Base-by-base conservation (phyloP, 2,888 invertebrate genomes). In the Endomychus coccineus region DNA sequence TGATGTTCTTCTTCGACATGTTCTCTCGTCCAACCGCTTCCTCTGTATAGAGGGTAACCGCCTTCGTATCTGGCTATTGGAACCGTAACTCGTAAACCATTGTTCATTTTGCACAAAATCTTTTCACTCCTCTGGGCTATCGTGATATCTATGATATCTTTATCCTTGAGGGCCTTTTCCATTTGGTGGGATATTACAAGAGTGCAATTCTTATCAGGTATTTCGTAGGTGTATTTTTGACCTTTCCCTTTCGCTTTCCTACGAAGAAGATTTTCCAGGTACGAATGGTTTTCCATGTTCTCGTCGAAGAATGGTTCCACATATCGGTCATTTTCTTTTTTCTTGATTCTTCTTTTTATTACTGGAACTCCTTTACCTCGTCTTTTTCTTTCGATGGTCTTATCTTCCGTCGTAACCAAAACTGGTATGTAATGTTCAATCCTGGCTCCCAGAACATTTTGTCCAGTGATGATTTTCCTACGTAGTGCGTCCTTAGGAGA, bases 401-500 rank as follows among this genome's bases (percentile, higher is more conserved):
- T 58, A 30, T 62, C 59, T 39, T 61, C 58, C 27, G 59, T 58
- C 2, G 54, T 71, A 43, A 81, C 71, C 43, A 81, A 65, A 41
- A 83, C 82, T 55, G 83, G 83, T 68, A 83, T 83, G 72, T 82
- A 83, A 66, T 83, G 83, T 64, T 84, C 83, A 30, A 58, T 54
- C 25, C 62, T 45, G 22, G 44, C 43, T 16, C 62, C 62, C 23
- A 80, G 72, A 25, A 83, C 80, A 46, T 83, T 69, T 31, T 83
- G 83, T 45, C 82, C 82, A 2, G 83, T 80, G 57, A 83, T 84
- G 42, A 81, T 76, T 67, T 85, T 85, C 62, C 82, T 78, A 46
- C 84, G 73, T 55, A 81, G 78, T 1, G 85, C 86, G 56, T 85
- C 85, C 9, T 83, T 83, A 13, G 85, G 83, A 36, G 84, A 83